Evolutionary conservation across 2,113 vertebrate species (phyloP), one percentile per base, ranked within the genome.

Genomic region (Prolemur simus): DNA sequence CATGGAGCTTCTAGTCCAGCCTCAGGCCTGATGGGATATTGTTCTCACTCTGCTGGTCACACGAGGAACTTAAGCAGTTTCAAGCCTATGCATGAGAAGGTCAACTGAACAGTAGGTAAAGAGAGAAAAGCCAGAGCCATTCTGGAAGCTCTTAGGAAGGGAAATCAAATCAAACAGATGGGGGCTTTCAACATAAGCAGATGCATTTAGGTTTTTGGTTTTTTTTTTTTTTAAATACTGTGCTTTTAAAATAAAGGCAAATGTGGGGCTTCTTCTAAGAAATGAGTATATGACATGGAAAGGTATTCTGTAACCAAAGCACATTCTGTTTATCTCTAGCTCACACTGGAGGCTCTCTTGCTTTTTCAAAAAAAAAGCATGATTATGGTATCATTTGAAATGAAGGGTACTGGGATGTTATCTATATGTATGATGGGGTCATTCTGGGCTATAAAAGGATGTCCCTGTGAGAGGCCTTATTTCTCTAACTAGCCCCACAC

Each of bases 221-320:
- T 29, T 6, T 37, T 97, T 94, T 10, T 47, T 25, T 83, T 76
- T n/a, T 11, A 60, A 86, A 86, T n/a, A 49, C n/a, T 77, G 2
- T 63, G 64, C 73, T 96, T 96, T 96, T 88, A 88, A 94, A 92
- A 88, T 92, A 94, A 96, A 94, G 71, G 88, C 45, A 87, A 84
- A 94, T 76, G 15, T 73, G 27, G 52, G 23, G 5, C 39, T 92
- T 68, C 39, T 88, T 91, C 82, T 87, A 84, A 80, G 64, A 95
- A 95, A 54, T 71, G n/a, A 94, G 12, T 60, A 4, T n/a, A 13
- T 76, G 69, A 87, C 49, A n/a, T 60, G 66, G 39, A 92, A 91
- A 95, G 58, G 14, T 81, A 78, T 85, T 94, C 69, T 47, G 27
- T 76, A 94, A 76, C 64, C 76, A 68, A 37, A 54, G 32, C 77